Base-by-base conservation (phyloP, 2,113 vertebrate genomes). In the Oreochromis tanganicae region DNA sequence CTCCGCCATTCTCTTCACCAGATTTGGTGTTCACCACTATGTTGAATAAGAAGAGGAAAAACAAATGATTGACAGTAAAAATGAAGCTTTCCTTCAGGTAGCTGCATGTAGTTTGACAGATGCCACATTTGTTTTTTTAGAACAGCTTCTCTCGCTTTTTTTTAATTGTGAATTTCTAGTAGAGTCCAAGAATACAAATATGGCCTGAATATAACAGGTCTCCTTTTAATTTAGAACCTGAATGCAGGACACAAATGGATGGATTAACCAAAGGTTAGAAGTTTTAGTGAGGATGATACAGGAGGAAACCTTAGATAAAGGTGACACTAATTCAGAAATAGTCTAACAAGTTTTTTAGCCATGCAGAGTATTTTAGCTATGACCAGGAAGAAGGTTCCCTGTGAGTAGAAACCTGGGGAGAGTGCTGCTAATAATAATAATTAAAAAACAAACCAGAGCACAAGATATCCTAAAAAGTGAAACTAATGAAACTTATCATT, bases 11-110 rank as follows among this genome's bases (percentile, higher is more conserved):
- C 2, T 85, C 80, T 2, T 32, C 17, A 5, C 81, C 85, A 88
- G 83, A 50, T 85, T 41, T 97, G 85, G 13, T 95, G 94, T 91
- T 97, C 81, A 97, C 96, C 75, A 98, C 98, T 99, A 89, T 80
- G 91, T 5, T 48, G 17, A 52, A 78, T 50, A 32, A 61, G 80
- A 1, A 57, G 19, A 36, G 5, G 34, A 80, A 43, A 80, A 5
- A 71, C 21, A n/a, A 17, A 71, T 43, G 1, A 8, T 19, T 50
- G 43, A 78, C 24, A 78, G 0, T 32, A 66, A 50, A 50, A 50
- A 50, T 8, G 6, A 78, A 78, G 41, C 41, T 17, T 75, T 75
- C 41, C 41, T 29, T 48, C 14, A 48, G 41, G 14, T 75, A 29
- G 73, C 27, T 5, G 17, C 46, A 7, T 52, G 46, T 29, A 75